Percentiles rank a stretch among this genome's conserved stretches.
Conservation (phyloP, 2,113 vertebrate species). For the Nerophis ophidion region DNA sequence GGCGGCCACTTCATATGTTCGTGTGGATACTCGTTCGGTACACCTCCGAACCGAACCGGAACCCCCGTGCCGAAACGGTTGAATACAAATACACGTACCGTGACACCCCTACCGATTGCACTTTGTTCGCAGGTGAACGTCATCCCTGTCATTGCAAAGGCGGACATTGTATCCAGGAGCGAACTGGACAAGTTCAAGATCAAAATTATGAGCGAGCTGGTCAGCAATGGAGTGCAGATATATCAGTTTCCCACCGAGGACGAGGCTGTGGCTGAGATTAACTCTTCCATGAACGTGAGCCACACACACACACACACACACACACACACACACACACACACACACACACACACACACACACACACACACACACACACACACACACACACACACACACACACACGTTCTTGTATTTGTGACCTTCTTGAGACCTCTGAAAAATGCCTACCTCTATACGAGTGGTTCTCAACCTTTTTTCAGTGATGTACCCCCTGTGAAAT, state of each 20-base stretch:
- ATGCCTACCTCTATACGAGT: too few species aligned
- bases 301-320: neutral
- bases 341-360: neutral
- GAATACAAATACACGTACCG: too few species aligned
- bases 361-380: neutral
- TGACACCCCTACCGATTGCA: too few species aligned
- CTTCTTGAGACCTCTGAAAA: too few species aligned
- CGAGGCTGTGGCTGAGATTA: constrained; percentile 89
- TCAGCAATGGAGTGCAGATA: constrained; percentile 95
- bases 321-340: neutral
- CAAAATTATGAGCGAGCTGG: constrained; percentile 96
- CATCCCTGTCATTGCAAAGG: constrained; percentile 94
- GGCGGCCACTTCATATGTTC: too few species aligned
- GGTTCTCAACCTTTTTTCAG: too few species aligned
- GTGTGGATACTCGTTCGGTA: too few species aligned
- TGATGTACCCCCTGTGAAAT: too few species aligned
- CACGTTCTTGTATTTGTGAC: too few species aligned
- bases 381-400: neutral
- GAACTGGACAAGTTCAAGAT: constrained; percentile 96
- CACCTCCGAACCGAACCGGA: too few species aligned
- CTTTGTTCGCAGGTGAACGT: constrained; percentile 82
- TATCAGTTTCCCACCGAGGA: constrained; percentile 97
- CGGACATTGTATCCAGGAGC: constrained; percentile 91
- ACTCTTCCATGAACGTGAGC: constrained; percentile 94
- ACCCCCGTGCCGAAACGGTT: too few species aligned